Percentiles rank a stretch among this genome's conserved stretches.
Evolutionary conservation across 2,797 vertebrate species (phyloP).

Genomic region (Catostomus latipinnis): DNA sequence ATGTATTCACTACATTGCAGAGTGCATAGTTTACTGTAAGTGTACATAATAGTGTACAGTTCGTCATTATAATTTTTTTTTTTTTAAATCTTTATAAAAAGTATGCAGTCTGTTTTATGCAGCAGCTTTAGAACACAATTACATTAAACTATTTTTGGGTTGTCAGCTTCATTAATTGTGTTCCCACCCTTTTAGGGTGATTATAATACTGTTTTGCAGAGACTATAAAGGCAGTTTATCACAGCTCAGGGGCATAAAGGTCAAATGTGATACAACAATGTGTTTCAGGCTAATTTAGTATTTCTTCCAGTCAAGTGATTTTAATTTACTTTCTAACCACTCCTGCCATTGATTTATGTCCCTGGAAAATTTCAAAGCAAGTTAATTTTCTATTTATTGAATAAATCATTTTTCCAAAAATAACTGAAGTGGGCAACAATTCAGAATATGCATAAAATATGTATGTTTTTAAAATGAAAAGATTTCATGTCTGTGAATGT

Average conservation of each 20-base stretch:
- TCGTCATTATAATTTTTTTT: too few relatives aligned
- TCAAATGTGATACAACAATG: constrained; percentile 48
- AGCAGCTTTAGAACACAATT: neutral
- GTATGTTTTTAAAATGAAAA: neutral
- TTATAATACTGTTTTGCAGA: constrained; percentile 27
- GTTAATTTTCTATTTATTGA: constrained; percentile 67
- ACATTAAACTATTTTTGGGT: constrained; percentile 8
- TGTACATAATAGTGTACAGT: too few relatives aligned
- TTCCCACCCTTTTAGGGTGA: neutral
- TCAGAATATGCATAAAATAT: constrained; percentile 47
- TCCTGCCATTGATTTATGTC: constrained; percentile 58
- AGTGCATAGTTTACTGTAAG: too few relatives aligned
- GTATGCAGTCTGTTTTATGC: too few relatives aligned
- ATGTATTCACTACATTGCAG: too few relatives aligned
- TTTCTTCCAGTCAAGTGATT: constrained; percentile 62
- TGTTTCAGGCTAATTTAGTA: constrained; percentile 58
- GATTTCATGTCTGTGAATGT: neutral
- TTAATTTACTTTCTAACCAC: constrained; percentile 65
- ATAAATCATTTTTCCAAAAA: constrained; percentile 69
- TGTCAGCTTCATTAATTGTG: constrained; percentile 35
- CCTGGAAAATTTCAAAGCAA: constrained; percentile 64
- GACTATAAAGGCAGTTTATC: constrained; percentile 37
- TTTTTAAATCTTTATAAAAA: too few relatives aligned
- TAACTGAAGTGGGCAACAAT: constrained; percentile 56
- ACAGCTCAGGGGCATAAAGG: constrained; percentile 44